Evolutionary conservation across 2,888 invertebrate species (phyloP).

Genomic region (Cistogaster globosa): DNA sequence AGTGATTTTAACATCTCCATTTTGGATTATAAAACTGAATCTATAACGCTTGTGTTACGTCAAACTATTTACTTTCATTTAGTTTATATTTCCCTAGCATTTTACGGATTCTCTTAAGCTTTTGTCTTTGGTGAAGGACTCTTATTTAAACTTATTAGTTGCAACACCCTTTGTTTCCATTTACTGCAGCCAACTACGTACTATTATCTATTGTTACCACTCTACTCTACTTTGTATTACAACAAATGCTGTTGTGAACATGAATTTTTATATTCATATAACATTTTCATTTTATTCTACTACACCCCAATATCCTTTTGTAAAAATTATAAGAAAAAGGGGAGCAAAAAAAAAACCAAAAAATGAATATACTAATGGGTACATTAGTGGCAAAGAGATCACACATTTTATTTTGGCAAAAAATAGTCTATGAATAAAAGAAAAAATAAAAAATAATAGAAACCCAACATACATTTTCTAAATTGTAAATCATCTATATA

Average conservation of each 20-base stretch:
- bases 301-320: conserved; percentile 57
- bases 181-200: conserved; percentile 6
- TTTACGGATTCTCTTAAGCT: no score
- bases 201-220: conserved; percentile 27
- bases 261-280: conserved; percentile 45
- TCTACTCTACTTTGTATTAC: conserved; percentile 51
- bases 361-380: conserved; percentile 63
- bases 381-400: conserved; percentile 68
- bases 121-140: background rate
- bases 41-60: no score
- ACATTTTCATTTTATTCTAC: conserved; percentile 28
- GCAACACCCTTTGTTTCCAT: conserved; percentile 7
- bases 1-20: no score
- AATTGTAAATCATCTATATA: conserved; percentile 63
- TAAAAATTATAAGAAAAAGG: conserved; percentile 22
- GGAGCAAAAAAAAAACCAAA: conserved; percentile 19
- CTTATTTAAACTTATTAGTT: background rate
- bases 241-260: conserved; percentile 59
- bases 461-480: conserved; percentile 9
- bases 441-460: conserved; percentile 33
- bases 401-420: conserved; percentile 67
- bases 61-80: no score
- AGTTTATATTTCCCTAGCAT: no score
- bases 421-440: background rate
- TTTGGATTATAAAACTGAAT: no score